These are phyloP conservation scores for Dendrocincla fuliginosa DNA, from an alignment of 2,797 vertebrate species.

Conservation along the genomic window DNA sequence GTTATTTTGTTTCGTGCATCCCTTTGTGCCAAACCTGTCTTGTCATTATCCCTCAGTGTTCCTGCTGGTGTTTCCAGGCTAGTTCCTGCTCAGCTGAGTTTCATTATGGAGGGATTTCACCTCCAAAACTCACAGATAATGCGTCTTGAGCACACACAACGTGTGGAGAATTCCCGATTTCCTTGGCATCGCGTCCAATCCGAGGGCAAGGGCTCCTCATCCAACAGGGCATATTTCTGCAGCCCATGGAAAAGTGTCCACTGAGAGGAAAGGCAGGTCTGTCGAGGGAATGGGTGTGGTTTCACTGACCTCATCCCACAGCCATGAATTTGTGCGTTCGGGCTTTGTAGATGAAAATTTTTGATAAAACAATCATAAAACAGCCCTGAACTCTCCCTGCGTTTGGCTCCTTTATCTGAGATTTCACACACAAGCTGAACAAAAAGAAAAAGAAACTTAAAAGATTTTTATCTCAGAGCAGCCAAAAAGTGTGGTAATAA, in stretches of 20 bases:
- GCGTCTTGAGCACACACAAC: neutral
- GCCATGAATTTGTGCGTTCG: neutral
- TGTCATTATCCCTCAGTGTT: constrained; percentile 73
- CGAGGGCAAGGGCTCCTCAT: constrained; percentile 14
- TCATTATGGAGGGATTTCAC: constrained; percentile 74
- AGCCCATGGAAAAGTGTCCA: neutral
- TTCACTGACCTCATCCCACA: constrained; percentile 52
- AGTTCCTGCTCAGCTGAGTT: constrained; percentile 81
- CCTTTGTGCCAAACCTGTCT: constrained; percentile 76
- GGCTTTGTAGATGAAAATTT: constrained; percentile 35
- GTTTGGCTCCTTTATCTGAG: constrained; percentile 51
- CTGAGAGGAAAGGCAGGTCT: constrained; percentile 1
- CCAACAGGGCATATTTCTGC: constrained; percentile 17
- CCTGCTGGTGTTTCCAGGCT: constrained; percentile 65
- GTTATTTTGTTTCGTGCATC: constrained; percentile 65
- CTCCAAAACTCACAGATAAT: constrained; percentile 70
- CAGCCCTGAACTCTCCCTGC: constrained; percentile 40
- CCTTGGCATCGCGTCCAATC: neutral
- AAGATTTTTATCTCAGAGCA: constrained; percentile 52
- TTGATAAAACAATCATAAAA: constrained; percentile 55
- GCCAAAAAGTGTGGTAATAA: constrained; percentile 76
- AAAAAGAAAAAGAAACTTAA: neutral
- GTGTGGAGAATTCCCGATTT: neutral
- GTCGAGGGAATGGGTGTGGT: constrained; percentile 48
- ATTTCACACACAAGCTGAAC: constrained; percentile 50